Conservation (phyloP, 1,140 invertebrate species). For the Aleiodes sp. region DNA sequence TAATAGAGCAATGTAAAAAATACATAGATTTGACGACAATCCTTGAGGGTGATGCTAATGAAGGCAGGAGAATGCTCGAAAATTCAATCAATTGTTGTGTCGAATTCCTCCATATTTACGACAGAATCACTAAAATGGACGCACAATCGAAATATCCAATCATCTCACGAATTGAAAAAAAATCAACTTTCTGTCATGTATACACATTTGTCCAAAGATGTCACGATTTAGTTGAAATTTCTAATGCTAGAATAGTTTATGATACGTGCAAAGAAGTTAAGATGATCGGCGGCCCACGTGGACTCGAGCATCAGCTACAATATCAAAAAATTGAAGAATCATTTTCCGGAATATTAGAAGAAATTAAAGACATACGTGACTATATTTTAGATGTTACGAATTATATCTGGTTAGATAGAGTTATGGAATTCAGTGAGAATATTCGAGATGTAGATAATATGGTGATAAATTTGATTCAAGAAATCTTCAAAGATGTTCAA, state of each 20-base stretch:
- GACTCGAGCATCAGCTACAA: slow-evolving; percentile 76
- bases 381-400: slow-evolving; percentile 78
- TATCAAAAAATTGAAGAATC: slow-evolving; percentile 72
- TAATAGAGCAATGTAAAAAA: slow-evolving; percentile 78
- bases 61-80: slow-evolving; percentile 75
- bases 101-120: slow-evolving; percentile 78
- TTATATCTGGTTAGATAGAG: slow-evolving; percentile 77
- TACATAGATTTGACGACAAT: slow-evolving; percentile 78
- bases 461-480: slow-evolving; percentile 75
- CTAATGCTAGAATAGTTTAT: slow-evolving; percentile 78
- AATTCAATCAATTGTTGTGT: slow-evolving; percentile 81
- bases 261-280: slow-evolving; percentile 66
- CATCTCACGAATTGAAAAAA: slow-evolving; percentile 68
- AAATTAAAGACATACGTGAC: slow-evolving; percentile 69
- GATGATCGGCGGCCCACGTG: slow-evolving; percentile 69
- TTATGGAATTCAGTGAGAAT: slow-evolving; percentile 71
- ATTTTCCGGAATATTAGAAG: slow-evolving; percentile 73
- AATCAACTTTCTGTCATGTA: slow-evolving; percentile 84
- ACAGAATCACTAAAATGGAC: slow-evolving; percentile 39
- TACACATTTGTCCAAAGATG: slow-evolving; percentile 87
- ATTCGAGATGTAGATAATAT: slow-evolving; percentile 73
- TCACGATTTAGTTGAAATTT: slow-evolving; percentile 85
- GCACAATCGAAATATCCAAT: not conserved
- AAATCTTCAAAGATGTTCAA: slow-evolving; percentile 74
- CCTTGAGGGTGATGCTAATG: slow-evolving; percentile 72